Evolutionary conservation across 2,888 invertebrate species (phyloP), one percentile per base, ranked within the genome.

Genomic region (Acanthacorydalis orientalis): DNA sequence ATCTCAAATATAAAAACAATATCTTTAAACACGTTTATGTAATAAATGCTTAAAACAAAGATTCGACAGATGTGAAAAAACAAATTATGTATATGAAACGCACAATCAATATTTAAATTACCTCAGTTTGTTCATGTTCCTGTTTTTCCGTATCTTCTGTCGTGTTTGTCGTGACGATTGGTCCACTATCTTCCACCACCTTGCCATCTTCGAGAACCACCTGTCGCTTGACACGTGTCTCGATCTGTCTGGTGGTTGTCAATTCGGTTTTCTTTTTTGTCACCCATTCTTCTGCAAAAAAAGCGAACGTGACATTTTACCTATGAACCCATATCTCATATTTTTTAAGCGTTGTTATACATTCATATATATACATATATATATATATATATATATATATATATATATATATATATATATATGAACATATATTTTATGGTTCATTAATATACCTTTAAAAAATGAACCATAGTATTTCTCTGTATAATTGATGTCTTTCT

Each of bases 61-160:
- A 35, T 11, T 35, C n/a, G 2, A 35, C 35, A 37, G 14, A 37
- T 7, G 14, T 10, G 37, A n/a, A 7, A 37, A 37, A 37, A 37
- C 43, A 43, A 2, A 14, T 12, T n/a, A 43, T 10, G 11, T 12
- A 31, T 7, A 43, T 43, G 2, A n/a, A 31, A n/a, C 7, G n/a
- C 3, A 15, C 14, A 16, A 31, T 31, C n/a, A 32, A 43, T 31
- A 31, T 8, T 43, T 12, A 32, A 33, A 31, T 55, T 54, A 80
- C 82, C 77, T 90, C 89, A 50, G 87, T 86, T 58, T 88, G 85
- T 60, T 88, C 85, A 54, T 83, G 83, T 63, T 90, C 89, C 61
- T 89, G 85, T 50, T 86, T 89, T 60, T 89, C 85, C 43, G 86
- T 84, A 62, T 91, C 89, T 68, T 90, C 89, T 43, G 87, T 90